Base-by-base conservation (phyloP, 1,140 invertebrate species). In the Drosophila jambulina region DNA sequence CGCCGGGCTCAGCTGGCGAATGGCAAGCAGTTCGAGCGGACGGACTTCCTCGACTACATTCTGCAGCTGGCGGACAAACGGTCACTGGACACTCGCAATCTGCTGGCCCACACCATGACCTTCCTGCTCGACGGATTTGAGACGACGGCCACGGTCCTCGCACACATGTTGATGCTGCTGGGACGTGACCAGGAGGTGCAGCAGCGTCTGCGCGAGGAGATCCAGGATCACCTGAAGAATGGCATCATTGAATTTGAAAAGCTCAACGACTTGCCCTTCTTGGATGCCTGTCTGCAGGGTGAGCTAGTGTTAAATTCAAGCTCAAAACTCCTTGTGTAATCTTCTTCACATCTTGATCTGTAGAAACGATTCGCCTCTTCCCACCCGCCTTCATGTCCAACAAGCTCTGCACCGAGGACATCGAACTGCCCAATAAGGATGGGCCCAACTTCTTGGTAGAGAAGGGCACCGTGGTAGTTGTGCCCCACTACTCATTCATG, bases 401-500 rank as follows among this genome's bases (percentile, higher is more conserved):
- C 34, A 81, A 80, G 27, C n/a, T 87, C 1, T 91, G 91, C 53
- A 92, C 91, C 1, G 68, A 91, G 46, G 1, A 38, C n/a, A 65
- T 83, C 15, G 80, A 90, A 38, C 12, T 92, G 10, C 53, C 77
- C 40, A 92, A 91, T 43, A 67, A 69, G 42, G 74, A 92, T n/a
- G 91, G 91, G 0, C 53, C 46, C 3, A 69, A 36, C 15, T 29
- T 91, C 7, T 58, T 58, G 0, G 46, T 92, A 9, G 61, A 85
- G 3, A 94, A 94, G 60, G 94, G 93, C 17, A 93, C 94, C 6
- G 93, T 92, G 6, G 72, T 95, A 1, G 92, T 94, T 23, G 91
- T 96, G 3, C 94, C 95, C 0, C 86, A 95, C 23, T 88, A 93
- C 51, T 93, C 93, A 0, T 68, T 94, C 3, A 95, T 96, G 62